Base-by-base conservation (phyloP, 2,797 vertebrate genomes). In the Sebastes cheni region DNA sequence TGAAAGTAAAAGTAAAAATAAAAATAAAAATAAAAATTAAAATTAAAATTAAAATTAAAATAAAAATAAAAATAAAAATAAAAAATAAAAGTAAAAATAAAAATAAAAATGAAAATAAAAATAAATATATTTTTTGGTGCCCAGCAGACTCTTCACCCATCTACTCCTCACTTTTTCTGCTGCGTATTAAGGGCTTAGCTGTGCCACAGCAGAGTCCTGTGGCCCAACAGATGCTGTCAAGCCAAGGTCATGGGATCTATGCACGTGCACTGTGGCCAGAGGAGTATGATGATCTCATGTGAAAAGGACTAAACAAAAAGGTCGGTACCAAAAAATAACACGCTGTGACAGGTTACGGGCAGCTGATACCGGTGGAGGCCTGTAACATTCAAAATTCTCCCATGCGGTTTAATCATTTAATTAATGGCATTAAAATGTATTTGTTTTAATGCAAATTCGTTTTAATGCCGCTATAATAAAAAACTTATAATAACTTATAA, bases 171-270 rank as follows among this genome's bases (percentile, higher is more conserved):
- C 67, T 81, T 80, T 86, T 80, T 80, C 71, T 83, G 69, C 16
- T 1, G 56, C 75, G 91, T 89, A 88, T 92, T 93, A 89, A 90
- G 77, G 62, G 89, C 91, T 90, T 92, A 91, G 82, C 89, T 78
- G 81, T 81, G 68, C 75, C 80, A 72, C 55, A 71, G 72, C 54
- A 68, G 67, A 86, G 74, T 65, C 70, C 84, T 71, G 62, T 69
- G 61, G 82, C 39, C 71, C 60, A 69, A 74, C 85, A 85, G 76
- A 83, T 61, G 25, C 62, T 66, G 58, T 75, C 22, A 77, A 91
- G 81, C 79, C 86, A 91, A 90, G 87, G 92, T 90, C 90, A 87
- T 6, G 69, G 81, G 79, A 90, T 86, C 87, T 76, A 80, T 85
- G 71, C 72, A 82, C 32, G 1, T 54, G 75, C 75, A 13, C 39